Evolutionary conservation across 2,888 invertebrate species (phyloP), one percentile per base, ranked within the genome.

Genomic region (Aspidiotus rigidus): DNA sequence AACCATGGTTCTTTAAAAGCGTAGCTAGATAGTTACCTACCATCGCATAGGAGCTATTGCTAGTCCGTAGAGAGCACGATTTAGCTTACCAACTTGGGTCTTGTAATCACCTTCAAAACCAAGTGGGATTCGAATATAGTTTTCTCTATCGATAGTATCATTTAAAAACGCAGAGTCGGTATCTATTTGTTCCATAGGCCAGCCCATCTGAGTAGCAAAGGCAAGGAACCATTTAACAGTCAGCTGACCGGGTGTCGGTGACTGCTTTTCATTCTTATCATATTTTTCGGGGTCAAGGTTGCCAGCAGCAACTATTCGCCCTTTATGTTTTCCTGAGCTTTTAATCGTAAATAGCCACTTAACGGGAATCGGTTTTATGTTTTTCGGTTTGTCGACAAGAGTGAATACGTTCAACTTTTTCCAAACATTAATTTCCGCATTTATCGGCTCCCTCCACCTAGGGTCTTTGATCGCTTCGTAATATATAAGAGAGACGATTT

Each of bases 311-410:
- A 49, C 49, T 2, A 49, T 49, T 49, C 49, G 2, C 1, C 49
- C 6, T n/a, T 49, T 49, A 11, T 49, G 3, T 49, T 49, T 49
- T n/a, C 49, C 49, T 13, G 10, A 13, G 6, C n/a, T n/a, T 49
- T 49, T 49, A 49, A 49, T 49, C n/a, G 49, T 49, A 6, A 49
- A n/a, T 49, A 49, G n/a, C 49, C 49, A 49, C 49, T 49, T 49
- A 13, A 49, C 49, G 11, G 49, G 49, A 49, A 49, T 6, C 10
- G 49, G 11, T 49, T 49, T 49, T 3, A n/a, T 49, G 2, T 2
- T n/a, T 13, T 11, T n/a, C 6, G 49, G 3, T 49, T n/a, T 49
- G 2, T 11, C 2, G 1, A 49, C 49, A 3, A 49, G 49, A 49
- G 49, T 49, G n/a, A 49, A 2, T 2, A 49, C 49, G n/a, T 49